phyloP scores from a whole-genome alignment of 1,140 invertebrate genomes.

The Pinna nobilis region DNA sequence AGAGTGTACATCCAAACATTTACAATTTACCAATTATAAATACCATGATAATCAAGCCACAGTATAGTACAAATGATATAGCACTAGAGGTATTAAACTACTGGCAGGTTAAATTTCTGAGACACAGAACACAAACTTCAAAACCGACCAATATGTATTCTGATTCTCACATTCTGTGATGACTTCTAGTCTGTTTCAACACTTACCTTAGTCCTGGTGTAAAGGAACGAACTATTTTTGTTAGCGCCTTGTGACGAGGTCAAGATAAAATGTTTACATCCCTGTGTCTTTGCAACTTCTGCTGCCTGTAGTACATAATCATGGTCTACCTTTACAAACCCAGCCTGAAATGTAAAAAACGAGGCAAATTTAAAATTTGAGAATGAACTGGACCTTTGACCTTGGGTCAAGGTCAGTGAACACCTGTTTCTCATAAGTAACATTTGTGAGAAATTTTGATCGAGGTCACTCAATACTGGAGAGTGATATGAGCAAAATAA shows the following conservation, averaged over 20 bases:
- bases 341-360: conserved; percentile 65
- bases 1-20: too few species aligned
- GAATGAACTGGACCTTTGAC: not conserved
- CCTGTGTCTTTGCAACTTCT: conserved; percentile 75
- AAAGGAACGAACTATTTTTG: conserved; percentile 71
- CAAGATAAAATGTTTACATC: conserved; percentile 76
- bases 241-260: conserved; percentile 75
- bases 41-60: too few species aligned
- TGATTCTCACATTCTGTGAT: not conserved
- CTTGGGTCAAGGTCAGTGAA: not conserved
- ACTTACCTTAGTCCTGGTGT: conserved; percentile 72
- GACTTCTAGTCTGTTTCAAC: not conserved
- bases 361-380: not conserved
- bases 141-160: too few species aligned
- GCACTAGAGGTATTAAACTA: too few species aligned
- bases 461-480: too few species aligned
- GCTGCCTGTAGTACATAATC: conserved; percentile 78
- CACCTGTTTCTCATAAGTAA: too few species aligned
- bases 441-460: too few species aligned
- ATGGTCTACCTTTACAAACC: conserved; percentile 78
- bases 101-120: too few species aligned
- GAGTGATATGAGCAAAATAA: not conserved
- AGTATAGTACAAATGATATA: too few species aligned
- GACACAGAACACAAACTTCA: too few species aligned
- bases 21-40: too few species aligned